Percentiles rank a stretch among this genome's conserved stretches.
phyloP scores from a whole-genome alignment of 2,888 invertebrate genomes.

The Lumbricus terrestris region DNA sequence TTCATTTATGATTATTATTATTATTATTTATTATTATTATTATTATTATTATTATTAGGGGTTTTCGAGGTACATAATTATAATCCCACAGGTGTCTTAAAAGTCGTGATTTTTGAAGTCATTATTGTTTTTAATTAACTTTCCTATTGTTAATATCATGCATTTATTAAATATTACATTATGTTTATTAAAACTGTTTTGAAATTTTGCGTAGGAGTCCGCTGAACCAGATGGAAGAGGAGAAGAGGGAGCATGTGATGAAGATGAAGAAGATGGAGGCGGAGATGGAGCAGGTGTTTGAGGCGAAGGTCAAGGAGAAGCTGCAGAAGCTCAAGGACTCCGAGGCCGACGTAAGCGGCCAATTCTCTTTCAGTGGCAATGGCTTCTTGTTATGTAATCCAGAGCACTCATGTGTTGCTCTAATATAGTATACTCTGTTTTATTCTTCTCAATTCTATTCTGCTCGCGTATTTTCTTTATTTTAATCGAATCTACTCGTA shows the following conservation, averaged over 20 bases:
- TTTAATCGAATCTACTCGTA: too few relatives aligned
- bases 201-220: conserved; percentile 75
- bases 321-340: conserved; percentile 93
- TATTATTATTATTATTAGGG: not conserved
- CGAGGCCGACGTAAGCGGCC: conserved; percentile 74
- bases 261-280: conserved; percentile 98
- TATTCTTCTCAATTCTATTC: too few relatives aligned
- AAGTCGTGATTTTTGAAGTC: too few relatives aligned
- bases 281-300: conserved; percentile 98
- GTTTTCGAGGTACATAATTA: too few relatives aligned
- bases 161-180: too few relatives aligned
- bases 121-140: too few relatives aligned
- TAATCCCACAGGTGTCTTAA: too few relatives aligned
- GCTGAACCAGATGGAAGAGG: conserved; percentile 96
- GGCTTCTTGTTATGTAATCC: not conserved
- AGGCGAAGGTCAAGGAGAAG: conserved; percentile 95
- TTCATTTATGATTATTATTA: not conserved
- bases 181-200: too few relatives aligned
- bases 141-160: too few relatives aligned
- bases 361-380: not conserved
- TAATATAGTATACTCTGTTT: not conserved
- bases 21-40: not conserved
- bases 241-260: conserved; percentile 89
- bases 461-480: too few relatives aligned
- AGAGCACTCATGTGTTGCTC: not conserved